Percentiles rank a stretch among this genome's conserved stretches.
Evolutionary conservation across 2,888 invertebrate species (phyloP).

Genomic region (Perizoma affinitatum): DNA sequence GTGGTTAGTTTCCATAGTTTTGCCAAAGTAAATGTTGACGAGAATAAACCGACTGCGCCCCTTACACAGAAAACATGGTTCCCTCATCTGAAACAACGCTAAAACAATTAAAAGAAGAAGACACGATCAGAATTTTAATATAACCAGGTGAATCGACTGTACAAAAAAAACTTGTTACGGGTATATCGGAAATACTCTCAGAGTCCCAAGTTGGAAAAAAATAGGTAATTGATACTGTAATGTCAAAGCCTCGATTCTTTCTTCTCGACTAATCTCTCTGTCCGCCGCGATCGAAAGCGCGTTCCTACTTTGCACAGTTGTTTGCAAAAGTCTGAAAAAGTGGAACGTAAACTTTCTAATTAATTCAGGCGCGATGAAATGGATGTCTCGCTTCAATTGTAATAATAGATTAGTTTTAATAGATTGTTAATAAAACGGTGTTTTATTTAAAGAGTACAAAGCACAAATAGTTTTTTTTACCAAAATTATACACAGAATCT

Average conservation of each 20-base stretch:
- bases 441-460: too few species aligned
- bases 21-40: too few species aligned
- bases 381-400: slow-evolving; percentile 38
- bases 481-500: too few species aligned
- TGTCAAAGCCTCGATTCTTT: slow-evolving; percentile 69
- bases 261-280: slow-evolving; percentile 67
- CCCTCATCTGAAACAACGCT: too few species aligned
- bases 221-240: slow-evolving; percentile 78
- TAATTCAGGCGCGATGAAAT: slow-evolving; percentile 38
- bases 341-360: slow-evolving; percentile 41
- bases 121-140: too few species aligned
- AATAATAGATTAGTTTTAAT: slow-evolving; percentile 31
- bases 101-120: too few species aligned
- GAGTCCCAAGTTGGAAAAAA: slow-evolving; percentile 66
- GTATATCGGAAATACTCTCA: slow-evolving; percentile 52
- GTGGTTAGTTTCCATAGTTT: too few species aligned
- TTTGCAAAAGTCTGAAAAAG: slow-evolving; percentile 51
- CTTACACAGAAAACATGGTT: too few species aligned
- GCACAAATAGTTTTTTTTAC: too few species aligned
- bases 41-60: too few species aligned
- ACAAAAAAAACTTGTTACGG: too few species aligned
- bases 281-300: slow-evolving; percentile 52
- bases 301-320: slow-evolving; percentile 55
- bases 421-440: slow-evolving; percentile 5
- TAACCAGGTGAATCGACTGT: too few species aligned